phyloP scores from a whole-genome alignment of 1,140 invertebrate genomes.

The Paracyclopina nana region DNA sequence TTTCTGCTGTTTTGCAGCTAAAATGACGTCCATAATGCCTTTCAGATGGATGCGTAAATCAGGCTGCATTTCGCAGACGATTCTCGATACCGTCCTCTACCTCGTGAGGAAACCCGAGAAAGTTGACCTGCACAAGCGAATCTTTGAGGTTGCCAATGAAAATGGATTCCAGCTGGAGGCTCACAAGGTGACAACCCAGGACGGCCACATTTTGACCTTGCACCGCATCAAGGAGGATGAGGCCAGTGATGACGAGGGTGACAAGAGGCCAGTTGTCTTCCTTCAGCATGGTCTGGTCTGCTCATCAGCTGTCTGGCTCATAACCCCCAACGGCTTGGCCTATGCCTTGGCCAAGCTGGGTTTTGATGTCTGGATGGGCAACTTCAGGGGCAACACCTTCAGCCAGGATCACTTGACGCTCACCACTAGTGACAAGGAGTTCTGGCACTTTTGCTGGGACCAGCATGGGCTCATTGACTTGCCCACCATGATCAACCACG shows the following conservation, averaged over 20 bases:
- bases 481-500: slow-evolving; percentile 42
- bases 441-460: slow-evolving; percentile 32
- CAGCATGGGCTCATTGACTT: slow-evolving; percentile 52
- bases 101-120: too few relatives aligned
- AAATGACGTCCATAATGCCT: too few relatives aligned
- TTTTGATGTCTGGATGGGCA: slow-evolving; percentile 33
- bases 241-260: background rate
- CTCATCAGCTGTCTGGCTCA: slow-evolving; percentile 50
- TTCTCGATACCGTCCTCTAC: too few relatives aligned
- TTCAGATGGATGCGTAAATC: too few relatives aligned
- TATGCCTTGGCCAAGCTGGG: slow-evolving; percentile 32
- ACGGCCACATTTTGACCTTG: slow-evolving; percentile 3
- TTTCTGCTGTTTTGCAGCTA: too few relatives aligned
- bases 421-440: slow-evolving; percentile 18
- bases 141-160: too few relatives aligned
- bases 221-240: background rate
- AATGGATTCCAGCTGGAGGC: slow-evolving; percentile 4
- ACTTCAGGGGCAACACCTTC: slow-evolving; percentile 30
- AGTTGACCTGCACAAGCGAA: too few relatives aligned
- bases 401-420: slow-evolving; percentile 23
- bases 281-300: slow-evolving; percentile 55
- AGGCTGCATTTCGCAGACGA: too few relatives aligned
- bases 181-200: slow-evolving; percentile 1
- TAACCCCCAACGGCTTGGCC: slow-evolving; percentile 34
- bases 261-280: slow-evolving; percentile 32